phyloP scores from a whole-genome alignment of 2,113 vertebrate genomes.

The Myotis davidii region DNA sequence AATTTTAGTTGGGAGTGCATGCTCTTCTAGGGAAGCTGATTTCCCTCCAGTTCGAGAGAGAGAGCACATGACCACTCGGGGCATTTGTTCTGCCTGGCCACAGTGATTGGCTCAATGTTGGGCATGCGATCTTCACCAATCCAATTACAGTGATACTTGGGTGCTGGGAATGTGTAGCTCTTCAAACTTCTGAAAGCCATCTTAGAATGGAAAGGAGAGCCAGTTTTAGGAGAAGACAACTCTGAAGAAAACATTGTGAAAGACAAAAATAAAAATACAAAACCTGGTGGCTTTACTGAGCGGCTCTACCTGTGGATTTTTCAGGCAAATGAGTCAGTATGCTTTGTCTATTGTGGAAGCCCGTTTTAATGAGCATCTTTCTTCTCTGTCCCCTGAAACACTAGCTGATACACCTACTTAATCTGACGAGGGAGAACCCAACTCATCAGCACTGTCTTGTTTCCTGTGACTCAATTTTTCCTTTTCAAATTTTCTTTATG shows the following conservation, averaged over 20 bases:
- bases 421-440: conserved; percentile 20
- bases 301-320: conserved; percentile 18
- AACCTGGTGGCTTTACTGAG: not conserved
- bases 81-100: not conserved
- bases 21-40: not conserved
- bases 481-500: conserved; percentile 58
- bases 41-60: not conserved
- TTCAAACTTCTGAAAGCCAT: not conserved
- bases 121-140: not conserved
- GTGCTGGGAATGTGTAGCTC: not conserved
- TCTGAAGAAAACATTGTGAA: not conserved
- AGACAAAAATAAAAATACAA: not conserved
- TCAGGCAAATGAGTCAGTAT: conserved; percentile 36
- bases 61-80: no score
- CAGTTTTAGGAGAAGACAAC: not conserved
- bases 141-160: not conserved
- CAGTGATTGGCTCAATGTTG: not conserved
- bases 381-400: not conserved
- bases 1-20: not conserved
- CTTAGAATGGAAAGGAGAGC: not conserved
- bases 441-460: conserved; percentile 46
- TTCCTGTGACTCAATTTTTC: conserved; percentile 66
- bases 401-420: not conserved
- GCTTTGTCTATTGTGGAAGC: conserved; percentile 41
- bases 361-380: conserved; percentile 35